Conservation (phyloP, 2,888 invertebrate species). For the Catocala sponsa region DNA sequence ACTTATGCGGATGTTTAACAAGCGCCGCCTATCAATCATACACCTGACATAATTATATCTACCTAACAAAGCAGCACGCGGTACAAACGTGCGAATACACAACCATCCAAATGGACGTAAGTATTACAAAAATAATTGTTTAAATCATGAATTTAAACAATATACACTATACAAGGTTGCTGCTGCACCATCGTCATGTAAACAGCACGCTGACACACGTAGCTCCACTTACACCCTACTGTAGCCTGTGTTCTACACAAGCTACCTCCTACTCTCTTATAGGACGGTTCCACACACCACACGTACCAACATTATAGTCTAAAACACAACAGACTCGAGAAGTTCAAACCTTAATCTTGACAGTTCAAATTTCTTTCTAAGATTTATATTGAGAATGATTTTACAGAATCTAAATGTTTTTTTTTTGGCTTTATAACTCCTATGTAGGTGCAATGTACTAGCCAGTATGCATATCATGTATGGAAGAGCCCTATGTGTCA, state of each 20-base stretch:
- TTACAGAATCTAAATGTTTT: too few relatives aligned
- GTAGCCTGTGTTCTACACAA: constrained; percentile 3
- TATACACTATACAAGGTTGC: not conserved
- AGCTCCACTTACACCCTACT: not conserved
- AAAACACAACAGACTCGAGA: too few relatives aligned
- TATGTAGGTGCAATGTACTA: too few relatives aligned
- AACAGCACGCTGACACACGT: not conserved
- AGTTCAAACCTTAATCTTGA: too few relatives aligned
- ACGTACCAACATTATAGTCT: too few relatives aligned
- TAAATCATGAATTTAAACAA: constrained; percentile 10
- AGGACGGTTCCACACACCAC: not conserved
- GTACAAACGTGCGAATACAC: constrained; percentile 15
- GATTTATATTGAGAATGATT: too few relatives aligned
- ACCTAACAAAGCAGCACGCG: constrained; percentile 12
- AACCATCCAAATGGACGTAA: constrained; percentile 19
- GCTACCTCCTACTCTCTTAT: not conserved
- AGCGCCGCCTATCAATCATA: not conserved
- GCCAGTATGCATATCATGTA: too few relatives aligned
- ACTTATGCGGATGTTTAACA: constrained; percentile 12
- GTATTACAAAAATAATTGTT: constrained; percentile 16
- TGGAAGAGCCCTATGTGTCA: too few relatives aligned
- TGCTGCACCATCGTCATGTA: not conserved
- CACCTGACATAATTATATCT: not conserved
- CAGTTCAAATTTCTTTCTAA: too few relatives aligned
- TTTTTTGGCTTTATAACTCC: too few relatives aligned